Conservation (phyloP, 1,140 invertebrate species). For the Cephus cinctus region DNA sequence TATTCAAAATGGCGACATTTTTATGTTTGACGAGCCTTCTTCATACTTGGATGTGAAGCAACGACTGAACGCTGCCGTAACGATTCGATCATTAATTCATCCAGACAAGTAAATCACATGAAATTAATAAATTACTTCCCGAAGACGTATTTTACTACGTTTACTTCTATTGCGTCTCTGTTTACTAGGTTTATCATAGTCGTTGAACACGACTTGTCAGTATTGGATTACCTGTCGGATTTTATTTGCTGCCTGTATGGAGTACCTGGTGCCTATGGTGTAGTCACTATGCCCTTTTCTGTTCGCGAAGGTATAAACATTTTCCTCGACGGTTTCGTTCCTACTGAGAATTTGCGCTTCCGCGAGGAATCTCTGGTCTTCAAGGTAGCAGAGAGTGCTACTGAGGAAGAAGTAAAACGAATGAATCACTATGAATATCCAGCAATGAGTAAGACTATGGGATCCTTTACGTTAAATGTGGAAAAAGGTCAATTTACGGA, state of each 20-base stretch:
- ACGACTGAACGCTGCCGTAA: constrained; percentile 92
- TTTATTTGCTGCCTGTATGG: constrained; percentile 99
- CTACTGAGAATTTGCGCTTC: constrained; percentile 98
- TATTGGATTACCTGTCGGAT: constrained; percentile 98
- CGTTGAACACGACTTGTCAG: constrained; percentile 98
- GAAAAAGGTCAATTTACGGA: constrained; percentile 95
- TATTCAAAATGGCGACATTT: constrained; percentile 97
- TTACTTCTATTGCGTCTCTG: constrained; percentile 13
- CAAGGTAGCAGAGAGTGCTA: constrained; percentile 97
- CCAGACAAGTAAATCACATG: constrained; percentile 76
- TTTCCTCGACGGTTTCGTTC: constrained; percentile 98
- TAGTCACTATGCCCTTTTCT: constrained; percentile 99
- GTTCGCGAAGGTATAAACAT: constrained; percentile 99
- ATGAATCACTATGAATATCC: constrained; percentile 97
- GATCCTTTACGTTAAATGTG: constrained; percentile 80
- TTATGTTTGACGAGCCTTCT: constrained; percentile 99
- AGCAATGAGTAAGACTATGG: constrained; percentile 80
- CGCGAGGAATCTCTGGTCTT: constrained; percentile 95
- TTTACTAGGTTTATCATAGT: constrained; percentile 91
- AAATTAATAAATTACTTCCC: not conserved
- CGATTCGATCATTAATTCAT: constrained; percentile 87
- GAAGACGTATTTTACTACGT: not conserved
- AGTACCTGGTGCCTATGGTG: constrained; percentile 97
- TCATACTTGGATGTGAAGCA: constrained; percentile 99
- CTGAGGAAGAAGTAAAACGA: constrained; percentile 95